phyloP scores from a whole-genome alignment of 23 tunicate species.

The Clavelina lepadiformis region DNA sequence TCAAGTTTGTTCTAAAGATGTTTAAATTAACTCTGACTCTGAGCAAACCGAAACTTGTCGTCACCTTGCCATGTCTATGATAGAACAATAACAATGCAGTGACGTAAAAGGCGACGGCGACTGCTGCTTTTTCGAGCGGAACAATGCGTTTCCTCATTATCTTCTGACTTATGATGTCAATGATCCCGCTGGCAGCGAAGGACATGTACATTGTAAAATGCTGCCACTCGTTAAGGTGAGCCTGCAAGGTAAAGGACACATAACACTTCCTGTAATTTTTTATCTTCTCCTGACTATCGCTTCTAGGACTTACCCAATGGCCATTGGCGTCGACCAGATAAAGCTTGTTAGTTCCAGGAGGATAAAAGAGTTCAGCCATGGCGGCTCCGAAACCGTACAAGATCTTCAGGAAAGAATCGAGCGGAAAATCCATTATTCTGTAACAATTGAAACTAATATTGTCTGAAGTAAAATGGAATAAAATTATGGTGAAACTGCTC shows the following conservation, averaged over 20 bases:
- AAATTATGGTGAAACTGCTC: too few species aligned
- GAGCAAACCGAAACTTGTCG: too few species aligned
- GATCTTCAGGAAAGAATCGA: constrained; percentile 75
- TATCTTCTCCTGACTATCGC: too few species aligned
- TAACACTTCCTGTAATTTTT: too few species aligned
- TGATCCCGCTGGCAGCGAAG: constrained; percentile 67
- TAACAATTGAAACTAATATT: not conserved
- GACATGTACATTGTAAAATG: constrained; percentile 92
- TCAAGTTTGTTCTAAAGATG: too few species aligned
- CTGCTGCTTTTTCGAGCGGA: constrained; percentile 77
- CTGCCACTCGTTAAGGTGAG: constrained; percentile 81
- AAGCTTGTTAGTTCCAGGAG: constrained; percentile 91
- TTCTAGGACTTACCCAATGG: constrained; percentile 47
- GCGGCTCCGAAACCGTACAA: constrained; percentile 94
- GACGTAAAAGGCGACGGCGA: constrained; percentile 78
- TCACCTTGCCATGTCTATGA: constrained; percentile 85
- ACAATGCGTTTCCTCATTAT: constrained; percentile 39
- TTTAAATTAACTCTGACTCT: too few species aligned
- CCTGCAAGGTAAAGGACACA: too few species aligned
- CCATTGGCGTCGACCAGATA: constrained; percentile 37
- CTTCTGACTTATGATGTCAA: constrained; percentile 80
- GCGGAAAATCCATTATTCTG: constrained; percentile 54
- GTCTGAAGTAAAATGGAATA: too few species aligned
- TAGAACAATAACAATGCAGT: constrained; percentile 82
- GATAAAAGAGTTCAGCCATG: constrained; percentile 91